Evolutionary conservation across 2,797 vertebrate species (phyloP), one percentile per base, ranked within the genome.

Genomic region (Threskiornis aethiopicus): DNA sequence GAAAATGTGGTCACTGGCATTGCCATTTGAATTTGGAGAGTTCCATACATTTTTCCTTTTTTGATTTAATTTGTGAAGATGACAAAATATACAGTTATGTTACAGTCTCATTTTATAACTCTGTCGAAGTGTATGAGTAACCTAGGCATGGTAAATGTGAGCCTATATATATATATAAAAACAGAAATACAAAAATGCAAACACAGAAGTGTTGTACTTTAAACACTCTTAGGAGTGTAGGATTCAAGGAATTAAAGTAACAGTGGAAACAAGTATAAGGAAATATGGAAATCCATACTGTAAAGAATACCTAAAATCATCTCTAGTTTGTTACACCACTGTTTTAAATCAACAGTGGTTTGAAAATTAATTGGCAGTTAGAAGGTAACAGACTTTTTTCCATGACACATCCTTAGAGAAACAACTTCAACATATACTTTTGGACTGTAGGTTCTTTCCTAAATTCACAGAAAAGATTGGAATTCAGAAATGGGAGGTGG

Each of bases 191-290:
- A 62, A 86, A 80, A 88, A 35, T 44, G 52, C 37, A 65, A 89
- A 87, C 21, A 12, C 51, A 42, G 25, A 79, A 90, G 12, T 62
- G 39, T 33, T 94, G 29, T 54, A 52, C 58, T 89, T 96, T 14
- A 61, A 81, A 81, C 29, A 64, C 4, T 29, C 10, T 49, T 58
- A 80, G 37, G 39, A 94, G 13, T 65, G 76, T 42, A 96, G 26
- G 24, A 96, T 76, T 93, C 62, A 85, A 92, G 35, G 55, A 97
- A 85, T 95, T 96, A 92, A 96, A 88, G 41, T 91, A 62, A 58
- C 44, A 83, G 49, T 84, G 33, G 78, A 59, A 93, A 83, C 15
- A 92, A 75, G 57, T 71, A 29, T 39, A 75, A 91, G 37, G 17
- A 83, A 96, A 71, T 70, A 54, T 0, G 3, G 94, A 33, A 61